Percentiles rank a stretch among this genome's conserved stretches.
Evolutionary conservation across 2,797 vertebrate species (phyloP).

Genomic region (Limnodromus scolopaceus): DNA sequence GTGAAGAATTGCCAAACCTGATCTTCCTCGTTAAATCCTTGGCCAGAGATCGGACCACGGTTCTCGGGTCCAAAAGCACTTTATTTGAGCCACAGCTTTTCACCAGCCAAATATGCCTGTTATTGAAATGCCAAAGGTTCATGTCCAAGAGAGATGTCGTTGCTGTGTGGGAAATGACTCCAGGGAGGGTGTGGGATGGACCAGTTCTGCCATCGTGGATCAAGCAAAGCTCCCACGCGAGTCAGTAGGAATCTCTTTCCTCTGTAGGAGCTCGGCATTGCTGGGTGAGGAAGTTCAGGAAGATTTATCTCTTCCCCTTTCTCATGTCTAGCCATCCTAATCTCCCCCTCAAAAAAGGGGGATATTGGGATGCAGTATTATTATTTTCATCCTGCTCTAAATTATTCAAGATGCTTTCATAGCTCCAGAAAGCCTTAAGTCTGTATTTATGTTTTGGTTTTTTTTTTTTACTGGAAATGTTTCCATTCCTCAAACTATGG

Average conservation of each 20-base stretch:
- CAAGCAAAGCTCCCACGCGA: rapidly evolving
- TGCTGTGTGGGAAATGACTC: rapidly evolving
- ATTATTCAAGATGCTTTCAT: not conserved
- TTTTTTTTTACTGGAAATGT: not conserved
- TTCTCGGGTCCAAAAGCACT: not conserved
- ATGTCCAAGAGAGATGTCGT: not conserved
- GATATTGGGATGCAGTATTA: not conserved
- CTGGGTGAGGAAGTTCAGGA: not conserved
- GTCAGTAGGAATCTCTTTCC: not conserved
- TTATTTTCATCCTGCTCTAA: not conserved
- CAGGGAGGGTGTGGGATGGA: not conserved
- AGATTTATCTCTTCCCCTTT: not conserved
- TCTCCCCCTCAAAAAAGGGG: not conserved
- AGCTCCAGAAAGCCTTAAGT: not conserved
- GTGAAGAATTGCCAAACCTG: not conserved
- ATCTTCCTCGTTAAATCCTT: constrained; percentile 1
- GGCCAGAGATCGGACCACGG: not conserved
- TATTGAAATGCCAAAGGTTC: rapidly evolving
- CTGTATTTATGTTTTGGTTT: rapidly evolving
- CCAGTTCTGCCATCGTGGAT: not conserved
- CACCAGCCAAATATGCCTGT: rapidly evolving
- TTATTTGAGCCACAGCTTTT: not conserved
- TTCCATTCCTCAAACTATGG: not conserved
- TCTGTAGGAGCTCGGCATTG: not conserved
- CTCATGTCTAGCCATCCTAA: not conserved